These are phyloP conservation scores for Brachionus koreanus DNA, from an alignment of 1,140 invertebrate genomes.

Conservation along the genomic window DNA sequence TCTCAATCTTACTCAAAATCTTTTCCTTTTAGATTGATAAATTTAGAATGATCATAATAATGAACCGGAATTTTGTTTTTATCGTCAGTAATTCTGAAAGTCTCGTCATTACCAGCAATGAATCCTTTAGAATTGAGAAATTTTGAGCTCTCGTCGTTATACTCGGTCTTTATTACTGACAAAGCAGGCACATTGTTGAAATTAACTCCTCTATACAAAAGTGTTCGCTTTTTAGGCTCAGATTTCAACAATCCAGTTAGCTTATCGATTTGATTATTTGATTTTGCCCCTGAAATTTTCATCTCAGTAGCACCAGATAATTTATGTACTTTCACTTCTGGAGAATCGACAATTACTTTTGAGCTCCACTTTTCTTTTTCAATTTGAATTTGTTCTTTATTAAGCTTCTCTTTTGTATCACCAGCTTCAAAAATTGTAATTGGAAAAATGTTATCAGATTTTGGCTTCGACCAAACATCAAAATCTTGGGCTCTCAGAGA, in stretches of 20 bases:
- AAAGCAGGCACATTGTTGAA: conserved; percentile 53
- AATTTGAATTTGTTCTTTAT: conserved; percentile 47
- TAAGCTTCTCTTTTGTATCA: conserved; percentile 49
- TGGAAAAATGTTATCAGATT: conserved; percentile 47
- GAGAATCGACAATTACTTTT: conserved; percentile 52
- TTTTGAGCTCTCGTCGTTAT: conserved; percentile 48
- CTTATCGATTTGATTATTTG: conserved; percentile 53
- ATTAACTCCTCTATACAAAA: conserved; percentile 50
- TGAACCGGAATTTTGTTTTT: conserved; percentile 53
- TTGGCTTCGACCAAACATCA: conserved; percentile 51
- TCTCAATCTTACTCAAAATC: conserved; percentile 57
- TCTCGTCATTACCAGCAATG: conserved; percentile 52
- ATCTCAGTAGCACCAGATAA: conserved; percentile 53
- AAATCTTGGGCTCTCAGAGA: conserved; percentile 50
- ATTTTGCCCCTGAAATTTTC: conserved; percentile 48
- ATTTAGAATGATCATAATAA: conserved; percentile 53
- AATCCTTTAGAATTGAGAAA: conserved; percentile 50
- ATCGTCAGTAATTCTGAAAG: conserved; percentile 49
- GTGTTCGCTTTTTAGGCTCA: conserved; percentile 48
- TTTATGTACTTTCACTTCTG: conserved; percentile 49
- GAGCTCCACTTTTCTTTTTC: conserved; percentile 50
- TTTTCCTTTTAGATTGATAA: conserved; percentile 49
- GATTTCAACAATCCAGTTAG: conserved; percentile 55
- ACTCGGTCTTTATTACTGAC: conserved; percentile 47
- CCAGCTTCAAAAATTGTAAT: conserved; percentile 53